These are phyloP conservation scores for Callaeas wilsoni DNA, from an alignment of 2,113 vertebrate species.

Conservation along the genomic window DNA sequence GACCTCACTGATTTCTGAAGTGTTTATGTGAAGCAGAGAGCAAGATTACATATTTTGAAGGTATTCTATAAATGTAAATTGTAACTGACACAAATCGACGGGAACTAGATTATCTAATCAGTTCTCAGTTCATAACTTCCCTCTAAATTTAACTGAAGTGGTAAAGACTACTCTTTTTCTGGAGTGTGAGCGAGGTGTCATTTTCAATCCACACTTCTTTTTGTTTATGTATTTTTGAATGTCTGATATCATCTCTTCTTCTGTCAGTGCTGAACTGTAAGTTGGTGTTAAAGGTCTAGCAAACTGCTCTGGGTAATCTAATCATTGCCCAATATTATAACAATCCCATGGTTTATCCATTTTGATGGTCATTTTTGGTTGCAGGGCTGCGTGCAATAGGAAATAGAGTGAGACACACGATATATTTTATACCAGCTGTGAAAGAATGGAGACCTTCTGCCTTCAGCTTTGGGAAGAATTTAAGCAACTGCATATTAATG, in stretches of 20 bases:
- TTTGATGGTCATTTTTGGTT: slow-evolving; percentile 15
- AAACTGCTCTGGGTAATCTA: slow-evolving; percentile 26
- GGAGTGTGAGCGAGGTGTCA: neutral
- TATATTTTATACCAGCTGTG: neutral
- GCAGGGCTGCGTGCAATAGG: neutral
- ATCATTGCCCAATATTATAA: neutral
- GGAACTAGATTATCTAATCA: slow-evolving; percentile 41
- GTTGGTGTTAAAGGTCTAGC: slow-evolving; percentile 32
- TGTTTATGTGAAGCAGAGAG: neutral
- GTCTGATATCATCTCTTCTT: slow-evolving; percentile 37
- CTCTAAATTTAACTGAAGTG: slow-evolving; percentile 48
- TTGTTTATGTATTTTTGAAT: slow-evolving; percentile 42
- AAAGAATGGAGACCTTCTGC: neutral
- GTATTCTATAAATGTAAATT: neutral
- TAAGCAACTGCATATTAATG: neutral
- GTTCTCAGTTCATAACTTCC: neutral
- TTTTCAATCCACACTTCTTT: slow-evolving; percentile 47
- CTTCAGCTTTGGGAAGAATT: neutral
- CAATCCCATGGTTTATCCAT: neutral
- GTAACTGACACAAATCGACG: neutral
- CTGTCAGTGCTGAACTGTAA: slow-evolving; percentile 14
- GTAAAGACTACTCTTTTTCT: slow-evolving; percentile 4
- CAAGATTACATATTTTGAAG: neutral
- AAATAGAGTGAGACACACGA: neutral
- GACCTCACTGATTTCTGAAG: neutral